A percentile compares a stretch with the other conserved stretches of the same genome.
phyloP scores from a whole-genome alignment of 2,797 vertebrate species.

The Heterohyrax brucei region DNA sequence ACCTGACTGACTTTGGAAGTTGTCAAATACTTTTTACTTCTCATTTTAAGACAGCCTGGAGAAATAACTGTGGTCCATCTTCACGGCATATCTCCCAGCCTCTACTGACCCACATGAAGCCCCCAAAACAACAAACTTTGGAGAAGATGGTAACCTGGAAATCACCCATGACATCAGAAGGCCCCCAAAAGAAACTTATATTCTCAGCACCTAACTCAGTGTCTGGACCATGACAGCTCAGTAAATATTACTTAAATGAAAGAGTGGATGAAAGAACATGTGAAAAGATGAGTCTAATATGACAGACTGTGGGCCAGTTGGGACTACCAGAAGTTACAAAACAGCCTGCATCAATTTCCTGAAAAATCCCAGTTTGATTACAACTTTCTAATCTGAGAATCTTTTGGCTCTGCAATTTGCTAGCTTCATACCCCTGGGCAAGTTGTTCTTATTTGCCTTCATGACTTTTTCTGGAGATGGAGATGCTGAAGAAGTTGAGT shows the following conservation, averaged over 20 bases:
- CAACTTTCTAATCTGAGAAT: background rate
- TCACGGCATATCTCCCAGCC: too few species aligned
- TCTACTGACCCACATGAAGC: too few species aligned
- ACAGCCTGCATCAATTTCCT: background rate
- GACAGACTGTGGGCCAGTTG: background rate
- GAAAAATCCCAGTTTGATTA: background rate
- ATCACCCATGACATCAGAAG: too few species aligned
- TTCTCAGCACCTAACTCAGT: background rate
- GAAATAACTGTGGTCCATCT: too few species aligned
- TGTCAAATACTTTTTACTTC: too few species aligned
- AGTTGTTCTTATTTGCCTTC: background rate
- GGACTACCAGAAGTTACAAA: background rate
- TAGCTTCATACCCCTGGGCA: background rate
- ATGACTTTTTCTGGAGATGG: background rate
- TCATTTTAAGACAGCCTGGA: too few species aligned
- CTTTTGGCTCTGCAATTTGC: background rate
- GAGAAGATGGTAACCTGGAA: too few species aligned
- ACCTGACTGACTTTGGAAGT: too few species aligned
- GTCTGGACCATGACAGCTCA: background rate
- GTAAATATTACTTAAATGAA: background rate
- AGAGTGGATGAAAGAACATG: background rate
- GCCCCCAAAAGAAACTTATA: background rate
- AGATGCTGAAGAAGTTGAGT: fast-evolving
- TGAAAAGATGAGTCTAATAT: background rate
- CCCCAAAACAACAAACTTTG: too few species aligned